Base-by-base conservation (phyloP, 1,140 invertebrate species). In the Philopotamus ludificatus region DNA sequence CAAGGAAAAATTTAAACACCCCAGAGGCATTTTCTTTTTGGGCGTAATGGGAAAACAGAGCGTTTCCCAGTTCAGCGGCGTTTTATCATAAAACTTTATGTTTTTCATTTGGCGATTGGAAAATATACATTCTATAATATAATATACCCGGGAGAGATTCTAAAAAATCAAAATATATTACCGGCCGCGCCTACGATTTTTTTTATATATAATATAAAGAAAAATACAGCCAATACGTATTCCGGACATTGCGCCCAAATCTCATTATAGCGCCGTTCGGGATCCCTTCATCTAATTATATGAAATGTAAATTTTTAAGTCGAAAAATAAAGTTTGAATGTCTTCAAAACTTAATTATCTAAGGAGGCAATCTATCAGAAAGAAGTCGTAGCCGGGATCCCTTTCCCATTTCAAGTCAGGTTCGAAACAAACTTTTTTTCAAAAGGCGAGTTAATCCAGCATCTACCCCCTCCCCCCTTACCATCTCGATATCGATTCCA, bases 1-100 rank as follows among this genome's bases (percentile, higher is more conserved):
- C 59, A 62, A 62, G 49, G 26, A 47, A 62, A 62, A 62, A 62
- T 62, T 62, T 62, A 51, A 62, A 62, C 59, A 62, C 59, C 59
- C 59, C 45, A 26, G 28, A 62, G 49, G 59, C 59, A 49, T 47
- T 62, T 21, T 3, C 49, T 51, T n/a, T n/a, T n/a, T 51, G 49
- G n/a, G 20, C 18, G 12, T 12, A n/a, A 51, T 51, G 18, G 49
- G 25, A 51, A 20, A 51, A 51, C 20, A 51, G 7, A 15, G 8
- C 25, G 49, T 51, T 3, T 25, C 45, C 49, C 25, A 22, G 28
- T 34, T n/a, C 28, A 12, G 28, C 28, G 28, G 28, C 28, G 28
- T 34, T 34, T 34, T 34, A 34, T 34, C 28, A 34, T 34, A 34
- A 34, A 34, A 34, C 28, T 34, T 34, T 34, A 34, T 34, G 28